Conservation (phyloP, 1,140 invertebrate genomes). For the Bombus balteatus region DNA sequence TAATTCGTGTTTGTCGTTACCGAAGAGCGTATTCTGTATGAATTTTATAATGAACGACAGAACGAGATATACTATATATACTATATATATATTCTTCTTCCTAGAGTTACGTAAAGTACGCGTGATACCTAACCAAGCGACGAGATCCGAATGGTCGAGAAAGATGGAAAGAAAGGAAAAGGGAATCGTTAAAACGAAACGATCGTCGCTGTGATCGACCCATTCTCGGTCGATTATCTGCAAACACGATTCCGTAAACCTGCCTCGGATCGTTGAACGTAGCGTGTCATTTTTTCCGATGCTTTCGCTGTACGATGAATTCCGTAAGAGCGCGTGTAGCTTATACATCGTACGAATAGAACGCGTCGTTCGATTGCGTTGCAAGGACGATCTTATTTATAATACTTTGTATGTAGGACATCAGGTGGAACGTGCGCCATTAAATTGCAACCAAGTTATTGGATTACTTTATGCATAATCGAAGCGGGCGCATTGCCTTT, state of each 20-base stretch:
- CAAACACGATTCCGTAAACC: not conserved
- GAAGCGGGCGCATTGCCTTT: constrained; percentile 18
- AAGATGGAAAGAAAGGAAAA: not conserved
- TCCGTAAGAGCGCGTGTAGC: not conserved
- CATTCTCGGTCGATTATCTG: not conserved
- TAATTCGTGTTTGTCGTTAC: constrained; percentile 27
- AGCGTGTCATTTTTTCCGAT: not conserved
- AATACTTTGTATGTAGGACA: constrained; percentile 37
- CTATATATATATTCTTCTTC: not conserved
- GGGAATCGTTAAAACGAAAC: not conserved
- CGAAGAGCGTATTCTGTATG: constrained; percentile 21
- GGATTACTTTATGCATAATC: constrained; percentile 27
- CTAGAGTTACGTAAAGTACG: not conserved
- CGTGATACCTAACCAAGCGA: not conserved
- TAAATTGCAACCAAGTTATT: constrained; percentile 28
- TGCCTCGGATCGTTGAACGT: constrained; percentile 19
- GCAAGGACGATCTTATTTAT: constrained; percentile 40
- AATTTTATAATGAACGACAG: constrained; percentile 22
- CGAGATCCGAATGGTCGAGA: not conserved
- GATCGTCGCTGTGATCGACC: too few relatives aligned
- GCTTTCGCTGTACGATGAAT: not conserved
- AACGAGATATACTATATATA: not conserved
- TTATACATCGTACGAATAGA: not conserved
- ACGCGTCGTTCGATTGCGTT: constrained; percentile 22
- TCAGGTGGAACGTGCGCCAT: constrained; percentile 18